phyloP scores from a whole-genome alignment of 1,140 invertebrate species.

The Sminthurinus signatus region DNA sequence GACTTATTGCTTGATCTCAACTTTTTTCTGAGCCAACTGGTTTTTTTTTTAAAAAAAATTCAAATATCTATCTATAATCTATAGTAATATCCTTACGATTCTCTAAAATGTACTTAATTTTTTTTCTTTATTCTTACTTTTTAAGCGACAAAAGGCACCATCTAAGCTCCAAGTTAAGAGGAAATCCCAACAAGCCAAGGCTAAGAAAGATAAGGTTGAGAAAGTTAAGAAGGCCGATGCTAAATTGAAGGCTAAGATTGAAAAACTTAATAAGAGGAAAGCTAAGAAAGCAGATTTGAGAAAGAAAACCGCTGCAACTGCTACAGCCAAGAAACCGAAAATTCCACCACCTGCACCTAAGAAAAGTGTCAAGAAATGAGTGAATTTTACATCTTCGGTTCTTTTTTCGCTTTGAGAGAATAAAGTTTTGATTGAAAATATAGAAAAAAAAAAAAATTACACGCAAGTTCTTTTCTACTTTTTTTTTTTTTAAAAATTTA shows the following conservation, averaged over 20 bases:
- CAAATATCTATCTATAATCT: no score
- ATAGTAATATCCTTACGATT: no score
- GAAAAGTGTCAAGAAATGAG: conserved; percentile 29
- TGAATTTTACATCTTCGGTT: conserved; percentile 1
- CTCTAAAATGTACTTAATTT: no score
- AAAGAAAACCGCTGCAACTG: conserved; percentile 35
- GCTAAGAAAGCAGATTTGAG: conserved; percentile 33
- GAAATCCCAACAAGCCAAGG: conserved; percentile 48
- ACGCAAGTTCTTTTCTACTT: no score
- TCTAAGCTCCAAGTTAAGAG: conserved; percentile 50
- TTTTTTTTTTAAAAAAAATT: conserved; percentile 31
- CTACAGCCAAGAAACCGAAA: conserved; percentile 28
- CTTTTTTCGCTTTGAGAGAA: not conserved
- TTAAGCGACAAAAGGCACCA: conserved; percentile 50
- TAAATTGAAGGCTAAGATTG: conserved; percentile 31
- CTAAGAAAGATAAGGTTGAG: conserved; percentile 52
- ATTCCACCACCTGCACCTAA: conserved; percentile 18
- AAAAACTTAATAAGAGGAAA: conserved; percentile 36
- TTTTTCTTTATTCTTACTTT: conserved; percentile 50
- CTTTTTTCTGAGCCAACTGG: conserved; percentile 7
- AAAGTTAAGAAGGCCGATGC: conserved; percentile 41
- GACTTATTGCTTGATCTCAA: conserved; percentile 11
- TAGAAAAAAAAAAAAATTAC: no score
- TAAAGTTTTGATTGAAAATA: conserved; percentile 1
- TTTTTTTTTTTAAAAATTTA: no score